These are phyloP conservation scores for Ascaphus truei DNA, from an alignment of 2,113 vertebrate genomes.

Conservation along the genomic window DNA sequence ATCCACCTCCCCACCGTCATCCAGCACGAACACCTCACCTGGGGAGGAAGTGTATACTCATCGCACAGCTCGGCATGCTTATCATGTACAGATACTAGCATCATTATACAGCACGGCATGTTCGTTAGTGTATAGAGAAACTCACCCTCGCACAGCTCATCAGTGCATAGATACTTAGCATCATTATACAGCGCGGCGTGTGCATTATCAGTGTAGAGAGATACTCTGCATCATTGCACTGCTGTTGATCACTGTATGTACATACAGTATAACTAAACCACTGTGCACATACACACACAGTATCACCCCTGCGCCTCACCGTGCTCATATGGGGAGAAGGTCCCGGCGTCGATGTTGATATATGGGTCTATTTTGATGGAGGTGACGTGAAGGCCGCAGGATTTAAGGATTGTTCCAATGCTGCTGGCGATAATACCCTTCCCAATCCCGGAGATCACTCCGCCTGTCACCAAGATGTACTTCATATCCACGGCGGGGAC, in stretches of 20 bases:
- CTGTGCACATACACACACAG: no score
- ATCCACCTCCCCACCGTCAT: constrained; percentile 95
- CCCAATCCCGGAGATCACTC: constrained; percentile 94
- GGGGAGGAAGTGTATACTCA: background rate
- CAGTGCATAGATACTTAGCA: no score
- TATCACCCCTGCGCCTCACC: no score
- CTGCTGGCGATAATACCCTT: constrained; percentile 98
- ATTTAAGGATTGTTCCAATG: constrained; percentile 93
- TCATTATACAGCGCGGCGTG: no score
- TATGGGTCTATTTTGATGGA: constrained; percentile 97
- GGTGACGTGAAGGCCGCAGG: constrained; percentile 87
- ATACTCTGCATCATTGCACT: background rate
- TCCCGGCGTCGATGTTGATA: constrained; percentile 95
- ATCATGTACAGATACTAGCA: background rate
- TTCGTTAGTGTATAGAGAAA: background rate
- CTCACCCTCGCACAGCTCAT: background rate
- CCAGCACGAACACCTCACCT: constrained; percentile 95
- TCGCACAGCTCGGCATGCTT: background rate
- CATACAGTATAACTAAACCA: no score
- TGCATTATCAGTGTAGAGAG: no score
- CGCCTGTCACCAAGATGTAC: constrained; percentile 96
- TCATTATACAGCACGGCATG: no score
- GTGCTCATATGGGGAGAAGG: constrained; percentile 93
- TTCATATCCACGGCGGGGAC: constrained; percentile 74
- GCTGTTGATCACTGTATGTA: no score